These are phyloP conservation scores for Sterna hirundo DNA, from an alignment of 2,113 vertebrate genomes.

Conservation along the genomic window DNA sequence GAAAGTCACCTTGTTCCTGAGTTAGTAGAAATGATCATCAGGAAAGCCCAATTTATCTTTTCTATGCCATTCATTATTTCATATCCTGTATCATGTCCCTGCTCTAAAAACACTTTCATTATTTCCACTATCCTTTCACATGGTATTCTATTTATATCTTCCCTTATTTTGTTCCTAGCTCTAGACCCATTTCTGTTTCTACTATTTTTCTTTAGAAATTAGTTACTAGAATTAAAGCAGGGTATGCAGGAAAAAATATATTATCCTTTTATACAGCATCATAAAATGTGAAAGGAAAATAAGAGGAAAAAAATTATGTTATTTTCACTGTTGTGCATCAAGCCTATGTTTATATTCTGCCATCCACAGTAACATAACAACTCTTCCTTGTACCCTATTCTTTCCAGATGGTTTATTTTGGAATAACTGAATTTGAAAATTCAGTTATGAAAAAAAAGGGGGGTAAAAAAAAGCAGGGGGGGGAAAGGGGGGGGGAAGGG, in stretches of 20 bases:
- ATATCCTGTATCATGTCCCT: neutral
- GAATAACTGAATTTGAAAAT: neutral
- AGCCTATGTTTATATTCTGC: neutral
- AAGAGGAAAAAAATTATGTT: neutral
- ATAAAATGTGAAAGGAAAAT: neutral
- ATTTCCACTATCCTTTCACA: neutral
- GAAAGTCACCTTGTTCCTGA: neutral
- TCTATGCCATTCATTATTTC: neutral
- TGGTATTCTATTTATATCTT: neutral
- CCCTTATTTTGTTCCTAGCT: neutral
- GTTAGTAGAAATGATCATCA: neutral
- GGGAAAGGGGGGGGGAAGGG: no score
- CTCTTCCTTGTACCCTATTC: neutral
- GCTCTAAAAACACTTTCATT: neutral
- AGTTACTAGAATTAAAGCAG: slow-evolving; percentile 21
- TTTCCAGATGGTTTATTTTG: neutral
- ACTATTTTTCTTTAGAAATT: neutral
- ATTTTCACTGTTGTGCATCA: neutral
- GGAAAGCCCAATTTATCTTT: neutral
- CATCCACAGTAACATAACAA: neutral
- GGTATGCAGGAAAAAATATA: neutral
- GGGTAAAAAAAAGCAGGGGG: neutral
- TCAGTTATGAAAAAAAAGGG: neutral
- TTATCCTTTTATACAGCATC: neutral
- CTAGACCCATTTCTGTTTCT: neutral